A percentile compares a stretch with the other conserved stretches of the same genome.
Evolutionary conservation across 2,888 invertebrate species (phyloP).

Genomic region (Melipona bicolor): DNA sequence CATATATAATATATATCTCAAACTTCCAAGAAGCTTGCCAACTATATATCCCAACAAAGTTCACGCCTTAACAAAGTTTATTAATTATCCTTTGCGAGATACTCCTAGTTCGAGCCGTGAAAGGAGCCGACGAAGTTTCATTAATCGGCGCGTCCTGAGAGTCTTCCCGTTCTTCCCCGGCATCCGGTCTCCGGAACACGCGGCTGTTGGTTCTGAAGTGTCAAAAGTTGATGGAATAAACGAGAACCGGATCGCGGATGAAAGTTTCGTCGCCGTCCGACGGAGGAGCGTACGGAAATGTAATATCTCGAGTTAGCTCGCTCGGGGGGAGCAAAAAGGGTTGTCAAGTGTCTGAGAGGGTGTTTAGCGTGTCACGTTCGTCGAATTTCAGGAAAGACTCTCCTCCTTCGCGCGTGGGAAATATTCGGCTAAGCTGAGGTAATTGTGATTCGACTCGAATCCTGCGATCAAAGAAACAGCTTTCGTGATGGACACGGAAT

Average conservation of each 20-base stretch:
- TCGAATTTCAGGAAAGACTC: too few relatives aligned
- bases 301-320: slow-evolving; percentile 15
- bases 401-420: too few relatives aligned
- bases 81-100: background rate
- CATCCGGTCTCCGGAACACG: background rate
- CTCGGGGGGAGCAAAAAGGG: background rate
- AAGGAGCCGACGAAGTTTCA: slow-evolving; percentile 7
- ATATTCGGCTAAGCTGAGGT: too few relatives aligned
- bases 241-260: slow-evolving; percentile 42
- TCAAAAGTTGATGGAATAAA: slow-evolving; percentile 34
- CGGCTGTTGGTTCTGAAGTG: slow-evolving; percentile 12
- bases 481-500: too few relatives aligned
- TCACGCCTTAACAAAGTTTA: background rate
- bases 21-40: background rate
- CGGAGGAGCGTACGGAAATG: slow-evolving; percentile 23
- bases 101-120: background rate
- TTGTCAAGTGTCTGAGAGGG: background rate
- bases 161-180: background rate
- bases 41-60: background rate
- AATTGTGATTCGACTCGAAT: too few relatives aligned
- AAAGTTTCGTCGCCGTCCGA: slow-evolving; percentile 12
- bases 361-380: background rate
- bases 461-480: too few relatives aligned
- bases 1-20: background rate
- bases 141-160: slow-evolving; percentile 11